Base-by-base conservation (phyloP, 2,113 vertebrate species). In the Orientallactaga bullata region DNA sequence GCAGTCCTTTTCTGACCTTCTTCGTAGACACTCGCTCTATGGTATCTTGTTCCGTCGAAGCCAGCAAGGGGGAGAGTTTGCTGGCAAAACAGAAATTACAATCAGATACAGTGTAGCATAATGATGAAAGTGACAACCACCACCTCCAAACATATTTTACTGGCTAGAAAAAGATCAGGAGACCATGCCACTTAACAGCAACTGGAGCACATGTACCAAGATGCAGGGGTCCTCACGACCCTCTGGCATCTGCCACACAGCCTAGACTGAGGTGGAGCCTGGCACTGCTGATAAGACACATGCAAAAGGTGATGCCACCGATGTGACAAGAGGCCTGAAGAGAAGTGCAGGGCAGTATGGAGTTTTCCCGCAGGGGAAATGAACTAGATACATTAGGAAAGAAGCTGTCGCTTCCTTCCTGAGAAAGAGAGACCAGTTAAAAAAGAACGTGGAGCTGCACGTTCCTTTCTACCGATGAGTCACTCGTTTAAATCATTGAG, bases 401-500 rank as follows among this genome's bases (percentile, higher is more conserved):
- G 1, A 80, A 47, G 10, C 4, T 83, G 47, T 79, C 88, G n/a
- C 42, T 84, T 55, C 35, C 2, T 55, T 55, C 55, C 76, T 69
- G 32, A 72, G 86, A 78, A 85, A 91, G 55, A 94, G 55, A 94
- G 37, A 65, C 28, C 24, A 63, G 4, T 55, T 39, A 81, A 86
- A 11, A 80, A 51, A 3, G 13, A 93, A 86, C 11, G 60, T 90
- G n/a, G 51, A 77, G 55, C 69, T 69, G 72, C 28, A 55, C 39
- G 60, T 63, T 93, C 71, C 66, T 94, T 32, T 90, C 55, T 73
- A 8, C n/a, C 55, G 74, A 24, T 90, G 88, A 95, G 89, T 88
- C 91, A 94, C 61, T 73, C 65, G 39, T 66, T 87, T 92, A 94
- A 80, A 85, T 92, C 61, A 90, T 2, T 60, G 42, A 92, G 82